These are phyloP conservation scores for Mimas tiliae DNA, from an alignment of 2,888 invertebrate species.

Conservation along the genomic window DNA sequence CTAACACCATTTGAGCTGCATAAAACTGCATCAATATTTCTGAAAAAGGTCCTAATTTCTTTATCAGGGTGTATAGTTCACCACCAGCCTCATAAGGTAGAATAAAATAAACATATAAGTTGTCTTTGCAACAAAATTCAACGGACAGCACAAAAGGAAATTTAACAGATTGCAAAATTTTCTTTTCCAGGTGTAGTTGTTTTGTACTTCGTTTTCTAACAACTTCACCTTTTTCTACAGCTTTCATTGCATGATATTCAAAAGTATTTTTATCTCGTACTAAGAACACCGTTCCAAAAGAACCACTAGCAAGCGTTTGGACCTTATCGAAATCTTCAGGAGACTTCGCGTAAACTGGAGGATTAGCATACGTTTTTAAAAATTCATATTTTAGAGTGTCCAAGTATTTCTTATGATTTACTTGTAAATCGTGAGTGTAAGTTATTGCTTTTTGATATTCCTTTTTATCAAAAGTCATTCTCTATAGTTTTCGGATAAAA, in stretches of 20 bases:
- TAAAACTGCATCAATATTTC: constrained; percentile 93
- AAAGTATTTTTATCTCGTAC: constrained; percentile 86
- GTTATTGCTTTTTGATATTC: constrained; percentile 39
- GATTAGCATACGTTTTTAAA: constrained; percentile 41
- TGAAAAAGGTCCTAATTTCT: constrained; percentile 84
- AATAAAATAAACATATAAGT: constrained; percentile 91
- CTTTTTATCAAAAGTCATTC: constrained; percentile 50
- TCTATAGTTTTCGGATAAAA: constrained; percentile 25
- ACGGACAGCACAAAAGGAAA: constrained; percentile 94
- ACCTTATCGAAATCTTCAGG: constrained; percentile 88
- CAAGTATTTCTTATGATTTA: constrained; percentile 57
- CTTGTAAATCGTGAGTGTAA: constrained; percentile 54
- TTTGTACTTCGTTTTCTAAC: constrained; percentile 92
- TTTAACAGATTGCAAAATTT: constrained; percentile 90
- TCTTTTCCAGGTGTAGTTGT: constrained; percentile 93
- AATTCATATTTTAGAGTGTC: constrained; percentile 65
- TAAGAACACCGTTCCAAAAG: constrained; percentile 93
- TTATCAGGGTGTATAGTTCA: constrained; percentile 90
- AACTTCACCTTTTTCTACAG: constrained; percentile 92
- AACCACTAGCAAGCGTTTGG: constrained; percentile 91
- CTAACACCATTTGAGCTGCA: constrained; percentile 94
- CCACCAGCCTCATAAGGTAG: constrained; percentile 93
- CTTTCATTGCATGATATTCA: constrained; percentile 92
- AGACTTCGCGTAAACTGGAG: constrained; percentile 44
- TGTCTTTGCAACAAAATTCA: constrained; percentile 92